Evolutionary conservation across 2,113 vertebrate species (phyloP).

Genomic region (Hemibagrus wyckioides): DNA sequence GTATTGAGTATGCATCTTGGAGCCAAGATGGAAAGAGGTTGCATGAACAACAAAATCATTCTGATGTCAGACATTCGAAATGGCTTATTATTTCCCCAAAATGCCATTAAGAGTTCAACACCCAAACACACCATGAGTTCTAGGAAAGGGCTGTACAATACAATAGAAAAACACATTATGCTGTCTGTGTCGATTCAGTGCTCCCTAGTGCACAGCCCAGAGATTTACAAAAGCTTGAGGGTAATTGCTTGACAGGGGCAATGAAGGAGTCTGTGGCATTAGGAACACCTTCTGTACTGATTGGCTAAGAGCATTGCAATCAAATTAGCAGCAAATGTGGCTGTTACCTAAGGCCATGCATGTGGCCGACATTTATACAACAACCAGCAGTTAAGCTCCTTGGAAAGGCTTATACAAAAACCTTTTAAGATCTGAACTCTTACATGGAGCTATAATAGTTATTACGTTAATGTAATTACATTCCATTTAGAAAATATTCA

Average conservation of each 20-base stretch:
- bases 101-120: constrained; percentile 11
- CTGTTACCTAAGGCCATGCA: constrained; percentile 48
- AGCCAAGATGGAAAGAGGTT: constrained; percentile 42
- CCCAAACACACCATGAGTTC: background rate
- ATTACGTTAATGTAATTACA: background rate
- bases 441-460: background rate
- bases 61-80: background rate
- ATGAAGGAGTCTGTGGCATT: constrained; percentile 58
- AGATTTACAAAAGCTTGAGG: constrained; percentile 44
- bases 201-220: constrained; percentile 11
- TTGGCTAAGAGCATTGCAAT: constrained; percentile 56
- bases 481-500: background rate
- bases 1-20: constrained; percentile 44
- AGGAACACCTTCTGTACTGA: constrained; percentile 61
- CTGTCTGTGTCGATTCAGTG: constrained; percentile 12
- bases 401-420: background rate
- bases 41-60: background rate
- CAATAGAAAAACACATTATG: constrained; percentile 8
- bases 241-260: constrained; percentile 49
- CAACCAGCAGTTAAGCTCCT: constrained; percentile 16
- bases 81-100: background rate
- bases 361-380: constrained; percentile 31
- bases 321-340: constrained; percentile 61
- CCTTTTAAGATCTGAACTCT: background rate
- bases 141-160: background rate